A percentile compares a stretch with the other conserved stretches of the same genome.
phyloP scores from a whole-genome alignment of 2,888 invertebrate species.

The Rhingia campestris region DNA sequence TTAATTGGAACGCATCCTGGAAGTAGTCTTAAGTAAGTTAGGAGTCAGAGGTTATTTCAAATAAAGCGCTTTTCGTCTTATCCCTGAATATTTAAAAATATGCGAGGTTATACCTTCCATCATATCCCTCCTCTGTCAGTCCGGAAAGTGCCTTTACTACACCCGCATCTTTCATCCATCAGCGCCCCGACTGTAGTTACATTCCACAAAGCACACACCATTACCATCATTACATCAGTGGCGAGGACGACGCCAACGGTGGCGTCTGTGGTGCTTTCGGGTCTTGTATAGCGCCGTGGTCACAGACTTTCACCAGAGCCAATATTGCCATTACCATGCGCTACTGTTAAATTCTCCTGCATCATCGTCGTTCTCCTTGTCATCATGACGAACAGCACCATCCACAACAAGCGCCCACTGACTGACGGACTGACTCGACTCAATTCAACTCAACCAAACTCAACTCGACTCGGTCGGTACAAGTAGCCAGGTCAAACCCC shows the following conservation, averaged over 20 bases:
- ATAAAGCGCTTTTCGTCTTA: background rate
- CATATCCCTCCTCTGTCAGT: background rate
- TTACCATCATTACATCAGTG: slow-evolving; percentile 50
- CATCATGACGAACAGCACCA: slow-evolving; percentile 6
- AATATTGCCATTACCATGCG: slow-evolving; percentile 57
- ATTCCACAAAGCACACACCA: slow-evolving; percentile 59
- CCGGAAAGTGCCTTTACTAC: background rate
- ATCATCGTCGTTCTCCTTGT: slow-evolving; percentile 36
- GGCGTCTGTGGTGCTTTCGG: slow-evolving; percentile 16
- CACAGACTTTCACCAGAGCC: slow-evolving; percentile 50
- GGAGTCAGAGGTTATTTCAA: too few species aligned
- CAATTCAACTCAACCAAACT: slow-evolving; percentile 13
- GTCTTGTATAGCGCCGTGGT: slow-evolving; percentile 27
- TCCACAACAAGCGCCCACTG: slow-evolving; percentile 20
- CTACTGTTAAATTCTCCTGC: slow-evolving; percentile 45
- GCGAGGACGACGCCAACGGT: background rate
- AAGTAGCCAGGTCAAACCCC: slow-evolving; percentile 65
- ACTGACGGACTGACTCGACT: background rate
- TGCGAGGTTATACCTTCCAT: background rate
- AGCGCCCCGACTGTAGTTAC: slow-evolving; percentile 26
- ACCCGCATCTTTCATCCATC: slow-evolving; percentile 58
- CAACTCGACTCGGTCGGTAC: slow-evolving; percentile 26
- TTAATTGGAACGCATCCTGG: background rate
- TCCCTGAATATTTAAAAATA: background rate
- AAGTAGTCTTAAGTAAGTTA: too few species aligned